Evolutionary conservation across 2,888 invertebrate species (phyloP).

Genomic region (Pemphredon lugubris): DNA sequence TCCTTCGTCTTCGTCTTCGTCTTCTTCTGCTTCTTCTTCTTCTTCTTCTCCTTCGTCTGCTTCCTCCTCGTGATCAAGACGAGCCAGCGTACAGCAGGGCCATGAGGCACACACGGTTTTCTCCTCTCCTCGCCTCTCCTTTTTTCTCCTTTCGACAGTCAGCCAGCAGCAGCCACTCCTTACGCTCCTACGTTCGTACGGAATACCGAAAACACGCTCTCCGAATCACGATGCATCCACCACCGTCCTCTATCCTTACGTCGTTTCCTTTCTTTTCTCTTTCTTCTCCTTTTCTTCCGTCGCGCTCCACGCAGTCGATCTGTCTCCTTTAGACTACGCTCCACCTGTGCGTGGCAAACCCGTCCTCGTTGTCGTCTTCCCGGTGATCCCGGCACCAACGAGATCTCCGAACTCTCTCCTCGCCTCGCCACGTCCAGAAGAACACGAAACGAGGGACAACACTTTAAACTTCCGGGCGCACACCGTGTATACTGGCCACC

Average conservation of each 20-base stretch:
- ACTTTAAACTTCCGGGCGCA: slow-evolving; percentile 59
- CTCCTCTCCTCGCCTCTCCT: slow-evolving; percentile 12
- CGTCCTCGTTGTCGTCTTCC: background rate
- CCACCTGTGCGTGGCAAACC: slow-evolving; percentile 35
- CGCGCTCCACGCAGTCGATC: slow-evolving; percentile 38
- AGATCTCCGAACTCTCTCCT: slow-evolving; percentile 25
- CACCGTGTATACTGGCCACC: slow-evolving; percentile 51
- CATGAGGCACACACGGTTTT: slow-evolving; percentile 58
- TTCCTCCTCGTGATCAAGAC: slow-evolving; percentile 59
- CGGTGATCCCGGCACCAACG: slow-evolving; percentile 26
- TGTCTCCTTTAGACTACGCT: slow-evolving; percentile 43
- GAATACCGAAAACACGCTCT: slow-evolving; percentile 22
- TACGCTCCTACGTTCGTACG: slow-evolving; percentile 43
- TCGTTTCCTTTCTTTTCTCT: slow-evolving; percentile 3
- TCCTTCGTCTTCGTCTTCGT: too few species aligned
- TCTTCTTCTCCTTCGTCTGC: too few species aligned
- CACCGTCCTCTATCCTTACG: background rate
- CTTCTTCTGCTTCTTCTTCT: too few species aligned
- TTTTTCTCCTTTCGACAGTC: slow-evolving; percentile 31
- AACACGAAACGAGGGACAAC: slow-evolving; percentile 38
- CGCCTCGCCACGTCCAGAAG: slow-evolving; percentile 44
- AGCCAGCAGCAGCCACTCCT: slow-evolving; percentile 50
- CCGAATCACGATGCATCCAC: background rate
- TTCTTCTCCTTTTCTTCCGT: slow-evolving; percentile 39
- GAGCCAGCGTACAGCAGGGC: slow-evolving; percentile 56